Evolutionary conservation across 2,888 invertebrate species (phyloP).

Genomic region (Caenorhabditis doughertyi): DNA sequence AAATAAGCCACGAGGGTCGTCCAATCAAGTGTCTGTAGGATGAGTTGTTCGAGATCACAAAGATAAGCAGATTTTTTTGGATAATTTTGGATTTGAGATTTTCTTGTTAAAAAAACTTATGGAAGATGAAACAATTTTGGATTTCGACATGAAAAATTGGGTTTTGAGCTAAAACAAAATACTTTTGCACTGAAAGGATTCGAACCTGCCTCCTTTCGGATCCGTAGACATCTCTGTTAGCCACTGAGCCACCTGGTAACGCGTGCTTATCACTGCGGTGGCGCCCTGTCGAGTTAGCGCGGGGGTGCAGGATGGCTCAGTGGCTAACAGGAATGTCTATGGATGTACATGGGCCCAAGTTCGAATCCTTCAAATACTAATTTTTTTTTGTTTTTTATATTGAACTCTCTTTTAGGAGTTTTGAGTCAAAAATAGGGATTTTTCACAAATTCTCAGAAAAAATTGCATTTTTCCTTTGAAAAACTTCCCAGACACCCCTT

Average conservation of each 20-base stretch:
- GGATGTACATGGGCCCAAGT: not conserved
- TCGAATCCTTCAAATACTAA: not conserved
- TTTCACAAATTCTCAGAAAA: not conserved
- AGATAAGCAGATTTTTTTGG: not conserved
- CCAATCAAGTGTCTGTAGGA: not conserved
- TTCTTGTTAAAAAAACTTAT: not conserved
- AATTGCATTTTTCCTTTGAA: too few relatives aligned
- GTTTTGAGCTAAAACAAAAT: not conserved
- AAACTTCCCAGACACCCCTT: too few relatives aligned
- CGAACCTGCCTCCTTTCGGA: not conserved
- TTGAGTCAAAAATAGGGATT: not conserved
- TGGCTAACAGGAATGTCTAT: not conserved
- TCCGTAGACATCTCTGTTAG: not conserved
- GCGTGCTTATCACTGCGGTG: not conserved
- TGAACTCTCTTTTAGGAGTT: not conserved
- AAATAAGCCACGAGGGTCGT: not conserved
- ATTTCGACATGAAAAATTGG: not conserved
- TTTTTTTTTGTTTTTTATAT: not conserved
- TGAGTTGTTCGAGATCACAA: not conserved
- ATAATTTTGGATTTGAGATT: not conserved
- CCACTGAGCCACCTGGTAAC: not conserved
- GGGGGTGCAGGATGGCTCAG: not conserved
- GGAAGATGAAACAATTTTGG: not conserved
- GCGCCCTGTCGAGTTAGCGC: not conserved
- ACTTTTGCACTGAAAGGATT: not conserved